These are phyloP conservation scores for Chelidonichthys spinosus DNA, from an alignment of 2,797 vertebrate genomes.

Conservation along the genomic window DNA sequence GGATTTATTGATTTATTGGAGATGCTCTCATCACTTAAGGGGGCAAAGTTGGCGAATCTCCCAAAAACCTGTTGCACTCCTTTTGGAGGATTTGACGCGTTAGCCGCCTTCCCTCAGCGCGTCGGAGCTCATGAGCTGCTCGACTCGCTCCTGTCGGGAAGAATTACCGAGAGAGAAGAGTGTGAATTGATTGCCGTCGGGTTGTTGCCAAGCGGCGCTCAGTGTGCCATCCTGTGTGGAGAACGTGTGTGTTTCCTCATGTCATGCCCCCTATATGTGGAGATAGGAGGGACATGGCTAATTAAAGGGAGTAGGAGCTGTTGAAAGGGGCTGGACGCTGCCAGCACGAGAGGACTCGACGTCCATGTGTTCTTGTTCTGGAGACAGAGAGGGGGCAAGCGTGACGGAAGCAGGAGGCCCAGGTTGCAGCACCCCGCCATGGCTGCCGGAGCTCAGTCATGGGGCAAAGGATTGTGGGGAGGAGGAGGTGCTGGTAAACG, in stretches of 20 bases:
- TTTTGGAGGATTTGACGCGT: constrained; percentile 53
- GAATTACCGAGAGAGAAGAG: constrained; percentile 52
- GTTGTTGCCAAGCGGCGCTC: constrained; percentile 52
- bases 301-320: constrained; percentile 78
- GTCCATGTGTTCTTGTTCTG: constrained; percentile 77
- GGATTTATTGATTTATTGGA: constrained; percentile 48
- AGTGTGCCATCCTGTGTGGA: constrained; percentile 56
- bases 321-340: constrained; percentile 77
- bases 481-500: constrained; percentile 44
- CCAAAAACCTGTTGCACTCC: constrained; percentile 67
- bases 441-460: constrained; percentile 77
- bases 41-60: constrained; percentile 45
- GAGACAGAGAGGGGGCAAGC: constrained; percentile 53
- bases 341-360: constrained; percentile 72
- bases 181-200: constrained; percentile 70
- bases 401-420: constrained; percentile 74
- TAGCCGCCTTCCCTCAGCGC: constrained; percentile 47
- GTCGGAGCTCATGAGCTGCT: constrained; percentile 44
- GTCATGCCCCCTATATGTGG: constrained; percentile 56
- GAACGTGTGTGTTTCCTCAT: constrained; percentile 45
- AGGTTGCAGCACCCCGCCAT: constrained; percentile 64
- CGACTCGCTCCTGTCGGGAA: constrained; percentile 66
- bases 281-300: constrained; percentile 68
- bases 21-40: constrained; percentile 49
- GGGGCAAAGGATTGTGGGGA: constrained; percentile 42